Evolutionary conservation across 2,797 vertebrate genomes (phyloP), one percentile per base, ranked within the genome.

Genomic region (Ibycter americanus): DNA sequence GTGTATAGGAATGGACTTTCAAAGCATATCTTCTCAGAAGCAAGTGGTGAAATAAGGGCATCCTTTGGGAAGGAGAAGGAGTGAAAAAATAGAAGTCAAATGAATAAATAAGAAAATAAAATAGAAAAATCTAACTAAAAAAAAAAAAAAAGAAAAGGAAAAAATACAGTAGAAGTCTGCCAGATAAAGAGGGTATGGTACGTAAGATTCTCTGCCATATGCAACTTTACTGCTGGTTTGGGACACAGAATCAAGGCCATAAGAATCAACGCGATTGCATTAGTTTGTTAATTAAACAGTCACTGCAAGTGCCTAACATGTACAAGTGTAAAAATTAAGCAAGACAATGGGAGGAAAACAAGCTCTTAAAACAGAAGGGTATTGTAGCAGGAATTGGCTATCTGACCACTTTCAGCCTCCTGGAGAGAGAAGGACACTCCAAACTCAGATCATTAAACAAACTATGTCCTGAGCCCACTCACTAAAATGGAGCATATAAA

Each of bases 221-320:
- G 16, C n/a, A 67, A 18, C 22, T 85, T 93, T n/a, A 76, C 32
- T 70, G 40, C 79, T 66, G 4, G 51, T 79, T 63, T 84, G 84
- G 83, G 90, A 44, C 8, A 51, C 68, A 67, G 91, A 87, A 65
- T 79, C 58, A 65, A 96, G 61, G 52, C 58, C 54, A 38, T 67
- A 15, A 29, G 84, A 87, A 83, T 84, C 25, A 59, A 74, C 2
- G 36, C 19, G 89, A 76, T 83, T 79, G 58, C 58, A 73, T 86
- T 96, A 90, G 70, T 83, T 96, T 94, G 22, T 83, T 97, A 96
- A 97, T 97, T 95, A 94, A 95, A 81, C 51, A 93, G 49, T 63
- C 84, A 31, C 55, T 77, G 36, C 51, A 96, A 96, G 62, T 54
- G 85, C 58, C 77, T 78, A 83, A 81, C 61, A 80, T 42, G 67